Evolutionary conservation across 2,888 invertebrate genomes (phyloP), one percentile per base, ranked within the genome.

Genomic region (Stenurella melanura): DNA sequence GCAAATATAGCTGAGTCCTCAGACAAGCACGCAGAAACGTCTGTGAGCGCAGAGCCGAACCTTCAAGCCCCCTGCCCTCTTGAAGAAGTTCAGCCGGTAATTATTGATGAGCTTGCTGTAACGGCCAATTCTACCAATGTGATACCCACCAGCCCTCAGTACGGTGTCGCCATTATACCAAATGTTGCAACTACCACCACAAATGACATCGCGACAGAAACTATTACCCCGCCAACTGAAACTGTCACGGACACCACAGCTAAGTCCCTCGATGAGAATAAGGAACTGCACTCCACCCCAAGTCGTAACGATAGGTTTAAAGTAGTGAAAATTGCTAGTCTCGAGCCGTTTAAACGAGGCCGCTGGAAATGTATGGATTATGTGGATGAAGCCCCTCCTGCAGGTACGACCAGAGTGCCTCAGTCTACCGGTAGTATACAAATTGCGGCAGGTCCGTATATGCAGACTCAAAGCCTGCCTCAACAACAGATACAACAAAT

Each of bases 311-410:
- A 92, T 85, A 90, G 95, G 81, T 95, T 95, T 88, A 94, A 94
- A 90, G 94, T 95, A 77, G 95, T 95, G 11, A 95, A 95, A 90
- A 94, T 95, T 81, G 94, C 94, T 85, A 94, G 94, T 84, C 93
- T 94, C 38, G 94, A 95, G 87, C 95, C 95, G 1, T 95, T 94
- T 86, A 93, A 93, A 85, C 90, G 95, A 69, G 95, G 95, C 57
- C 90, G 95, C 82, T 95, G 95, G 95, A 92, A 93, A 85, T 95
- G 95, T 87, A 93, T 94, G 92, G 95, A 95, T 89, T 95, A 93
- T 87, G 90, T 94, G 79, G 94, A 95, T 88, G 93, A 94, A 81
- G 92, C 93, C 19, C 89, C 89, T 5, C 87, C 89, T 0, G 84
- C 84, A 1, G 83, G 84, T 30, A 78, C 84, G 0, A 73, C 79